Evolutionary conservation across 2,797 vertebrate genomes (phyloP).

Genomic region (Hoplostethus atlanticus): DNA sequence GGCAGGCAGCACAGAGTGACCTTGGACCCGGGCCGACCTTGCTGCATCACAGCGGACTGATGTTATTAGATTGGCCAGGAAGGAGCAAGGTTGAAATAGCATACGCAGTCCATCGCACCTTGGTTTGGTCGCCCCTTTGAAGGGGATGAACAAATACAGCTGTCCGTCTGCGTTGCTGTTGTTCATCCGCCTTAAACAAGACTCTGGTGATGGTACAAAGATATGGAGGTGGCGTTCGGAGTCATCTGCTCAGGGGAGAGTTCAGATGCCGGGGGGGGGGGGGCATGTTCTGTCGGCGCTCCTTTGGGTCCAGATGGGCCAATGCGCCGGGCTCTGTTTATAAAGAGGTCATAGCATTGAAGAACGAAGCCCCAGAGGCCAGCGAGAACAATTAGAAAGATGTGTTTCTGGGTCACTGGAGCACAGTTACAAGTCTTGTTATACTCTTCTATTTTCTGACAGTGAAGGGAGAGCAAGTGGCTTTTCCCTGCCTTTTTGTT

Average conservation of each 20-base stretch:
- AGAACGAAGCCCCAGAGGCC: conserved; percentile 68
- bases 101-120: conserved; percentile 59
- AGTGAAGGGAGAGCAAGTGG: conserved; percentile 43
- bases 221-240: conserved; percentile 67
- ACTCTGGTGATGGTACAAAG: conserved; percentile 31
- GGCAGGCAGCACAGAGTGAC: conserved; percentile 62
- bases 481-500: conserved; percentile 51
- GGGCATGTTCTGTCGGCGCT: conserved; percentile 46
- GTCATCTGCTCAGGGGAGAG: conserved; percentile 49
- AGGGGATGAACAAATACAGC: conserved; percentile 73
- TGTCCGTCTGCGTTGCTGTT: conserved; percentile 60
- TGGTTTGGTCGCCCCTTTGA: conserved; percentile 69
- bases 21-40: conserved; percentile 78
- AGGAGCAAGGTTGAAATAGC: conserved; percentile 77
- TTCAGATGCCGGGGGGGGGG: conserved; percentile 55
- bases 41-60: conserved; percentile 70
- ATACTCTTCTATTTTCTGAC: conserved; percentile 54
- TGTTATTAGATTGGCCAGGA: conserved; percentile 81
- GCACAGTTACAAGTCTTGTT: conserved; percentile 63
- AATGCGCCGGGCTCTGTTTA: conserved; percentile 56
- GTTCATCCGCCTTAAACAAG: conserved; percentile 33
- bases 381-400: conserved; percentile 80
- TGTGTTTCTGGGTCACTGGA: conserved; percentile 83
- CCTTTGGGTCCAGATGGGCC: conserved; percentile 62
- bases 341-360: conserved; percentile 73